phyloP scores from a whole-genome alignment of 2,797 vertebrate genomes.

The Ataeniobius toweri region DNA sequence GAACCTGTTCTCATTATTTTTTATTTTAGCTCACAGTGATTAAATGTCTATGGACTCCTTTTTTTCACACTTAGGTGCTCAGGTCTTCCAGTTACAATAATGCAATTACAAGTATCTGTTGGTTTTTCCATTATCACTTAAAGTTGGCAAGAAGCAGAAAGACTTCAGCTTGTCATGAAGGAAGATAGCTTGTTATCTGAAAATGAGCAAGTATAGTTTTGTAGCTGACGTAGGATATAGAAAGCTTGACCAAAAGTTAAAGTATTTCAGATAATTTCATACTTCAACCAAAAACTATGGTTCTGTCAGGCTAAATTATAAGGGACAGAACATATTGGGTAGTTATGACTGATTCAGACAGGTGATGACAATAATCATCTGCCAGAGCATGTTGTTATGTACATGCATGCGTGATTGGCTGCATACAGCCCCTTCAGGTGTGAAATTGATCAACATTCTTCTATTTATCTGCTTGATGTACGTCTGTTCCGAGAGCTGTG shows the following conservation, averaged over 20 bases:
- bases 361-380: constrained; percentile 73
- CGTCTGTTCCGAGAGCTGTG: constrained; percentile 42
- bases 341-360: constrained; percentile 75
- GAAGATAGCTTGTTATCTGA: constrained; percentile 40
- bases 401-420: constrained; percentile 60
- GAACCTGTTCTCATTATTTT: constrained; percentile 69
- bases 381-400: constrained; percentile 58
- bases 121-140: constrained; percentile 74
- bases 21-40: constrained; percentile 72
- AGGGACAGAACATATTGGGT: constrained; percentile 26
- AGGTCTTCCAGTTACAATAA: constrained; percentile 65
- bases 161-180: constrained; percentile 50
- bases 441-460: constrained; percentile 65
- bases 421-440: constrained; percentile 57
- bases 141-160: constrained; percentile 57
- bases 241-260: constrained; percentile 30
- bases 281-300: neutral
- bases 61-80: constrained; percentile 72
- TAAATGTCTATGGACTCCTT: constrained; percentile 41
- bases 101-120: constrained; percentile 68
- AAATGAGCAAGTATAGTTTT: constrained; percentile 39
- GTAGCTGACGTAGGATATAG: constrained; percentile 16
- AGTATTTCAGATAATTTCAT: constrained; percentile 31
- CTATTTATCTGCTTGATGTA: constrained; percentile 35
- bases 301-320: constrained; percentile 35